phyloP scores from a whole-genome alignment of 1,140 invertebrate genomes.

The Leptinotarsa lineolata region DNA sequence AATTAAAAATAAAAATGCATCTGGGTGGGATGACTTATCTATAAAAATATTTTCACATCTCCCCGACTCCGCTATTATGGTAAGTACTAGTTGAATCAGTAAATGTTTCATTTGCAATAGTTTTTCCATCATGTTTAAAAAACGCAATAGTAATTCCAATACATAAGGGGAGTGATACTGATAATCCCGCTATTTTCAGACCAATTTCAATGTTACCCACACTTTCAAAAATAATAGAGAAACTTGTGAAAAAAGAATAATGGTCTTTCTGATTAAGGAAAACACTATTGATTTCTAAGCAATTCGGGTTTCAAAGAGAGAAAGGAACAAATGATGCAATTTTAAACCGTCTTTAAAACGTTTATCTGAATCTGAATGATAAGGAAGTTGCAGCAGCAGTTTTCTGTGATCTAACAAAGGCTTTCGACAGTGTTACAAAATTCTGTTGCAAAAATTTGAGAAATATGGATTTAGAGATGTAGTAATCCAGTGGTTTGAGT shows the following conservation, averaged over 20 bases:
- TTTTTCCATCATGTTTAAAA: slow-evolving; percentile 17
- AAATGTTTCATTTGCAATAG: not conserved
- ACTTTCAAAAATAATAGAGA: slow-evolving; percentile 2
- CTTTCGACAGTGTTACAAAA: slow-evolving; percentile 1
- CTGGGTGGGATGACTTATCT: slow-evolving; percentile 13
- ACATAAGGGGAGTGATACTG: slow-evolving; percentile 4
- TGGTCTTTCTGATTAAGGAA: not conserved
- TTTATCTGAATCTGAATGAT: slow-evolving; percentile 10
- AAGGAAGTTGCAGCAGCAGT: too few species aligned
- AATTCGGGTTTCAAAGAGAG: slow-evolving; percentile 5
- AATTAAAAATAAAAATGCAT: slow-evolving; percentile 6
- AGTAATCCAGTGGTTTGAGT: too few species aligned
- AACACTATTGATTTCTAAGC: not conserved
- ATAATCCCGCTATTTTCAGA: not conserved
- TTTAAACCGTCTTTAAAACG: not conserved
- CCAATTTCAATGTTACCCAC: slow-evolving; percentile 4
- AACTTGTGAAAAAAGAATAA: slow-evolving; percentile 11
- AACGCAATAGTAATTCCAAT: slow-evolving; percentile 7
- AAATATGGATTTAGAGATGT: too few species aligned
- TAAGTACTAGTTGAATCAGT: slow-evolving; percentile 5
- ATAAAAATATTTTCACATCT: slow-evolving; percentile 12
- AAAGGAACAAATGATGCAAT: slow-evolving; percentile 12
- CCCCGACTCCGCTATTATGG: slow-evolving; percentile 3
- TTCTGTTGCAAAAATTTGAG: slow-evolving; percentile 7
- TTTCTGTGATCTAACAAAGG: too few species aligned